Evolutionary conservation across 1,140 invertebrate genomes (phyloP).

Genomic region (Pinna nobilis): DNA sequence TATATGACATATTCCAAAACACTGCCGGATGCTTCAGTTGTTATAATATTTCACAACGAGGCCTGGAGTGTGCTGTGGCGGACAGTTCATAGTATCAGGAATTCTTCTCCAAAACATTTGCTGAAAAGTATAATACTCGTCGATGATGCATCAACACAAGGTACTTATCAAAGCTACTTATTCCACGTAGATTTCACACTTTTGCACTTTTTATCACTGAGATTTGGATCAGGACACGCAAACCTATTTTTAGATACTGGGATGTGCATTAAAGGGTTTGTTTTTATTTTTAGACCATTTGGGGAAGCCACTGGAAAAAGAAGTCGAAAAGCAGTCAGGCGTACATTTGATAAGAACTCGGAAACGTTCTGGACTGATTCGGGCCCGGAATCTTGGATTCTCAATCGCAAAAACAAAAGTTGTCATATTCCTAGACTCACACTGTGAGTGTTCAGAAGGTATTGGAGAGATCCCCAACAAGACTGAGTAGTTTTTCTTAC

Average conservation of each 20-base stretch:
- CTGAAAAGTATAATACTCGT: conserved; percentile 91
- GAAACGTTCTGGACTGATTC: conserved; percentile 90
- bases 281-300: conserved; percentile 77
- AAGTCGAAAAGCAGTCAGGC: conserved; percentile 74
- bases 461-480: no score
- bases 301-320: conserved; percentile 36
- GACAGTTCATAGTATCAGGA: conserved; percentile 91
- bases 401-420: conserved; percentile 86
- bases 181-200: no score
- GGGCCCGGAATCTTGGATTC: conserved; percentile 92
- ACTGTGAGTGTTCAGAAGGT: conserved; percentile 93
- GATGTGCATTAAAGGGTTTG: neutral
- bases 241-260: no score
- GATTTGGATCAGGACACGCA: no score
- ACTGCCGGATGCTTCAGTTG: conserved; percentile 92
- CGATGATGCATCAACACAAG: conserved; percentile 81
- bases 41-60: conserved; percentile 91
- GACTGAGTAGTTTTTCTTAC: no score
- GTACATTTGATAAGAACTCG: conserved; percentile 86
- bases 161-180: conserved; percentile 69
- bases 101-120: conserved; percentile 84
- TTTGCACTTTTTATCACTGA: no score
- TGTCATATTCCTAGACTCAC: conserved; percentile 95
- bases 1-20: conserved; percentile 78
- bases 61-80: conserved; percentile 89